Evolutionary conservation across 2,113 vertebrate species (phyloP).

Genomic region (Mastomys natalensis): DNA sequence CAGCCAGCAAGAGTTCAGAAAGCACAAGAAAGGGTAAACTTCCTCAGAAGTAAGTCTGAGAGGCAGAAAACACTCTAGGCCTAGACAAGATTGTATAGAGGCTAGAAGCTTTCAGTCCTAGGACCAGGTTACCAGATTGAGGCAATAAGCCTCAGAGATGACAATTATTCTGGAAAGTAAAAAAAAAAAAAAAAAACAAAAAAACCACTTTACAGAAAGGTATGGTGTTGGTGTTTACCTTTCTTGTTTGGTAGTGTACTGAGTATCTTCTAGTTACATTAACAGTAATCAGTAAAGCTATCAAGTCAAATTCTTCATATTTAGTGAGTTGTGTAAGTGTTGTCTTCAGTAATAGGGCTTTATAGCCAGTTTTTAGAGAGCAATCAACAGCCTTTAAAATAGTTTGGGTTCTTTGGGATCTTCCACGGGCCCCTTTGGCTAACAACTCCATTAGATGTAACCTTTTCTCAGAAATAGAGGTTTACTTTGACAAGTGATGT

Average conservation of each 20-base stretch:
- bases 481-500: background rate
- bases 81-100: too few relatives aligned
- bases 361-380: background rate
- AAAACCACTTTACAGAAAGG: too few relatives aligned
- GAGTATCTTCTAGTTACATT: background rate
- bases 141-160: too few relatives aligned
- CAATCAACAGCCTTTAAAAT: background rate
- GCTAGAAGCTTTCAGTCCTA: too few relatives aligned
- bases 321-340: background rate
- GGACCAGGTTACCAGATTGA: too few relatives aligned
- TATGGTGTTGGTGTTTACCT: background rate
- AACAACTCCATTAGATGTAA: background rate
- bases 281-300: background rate
- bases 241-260: too few relatives aligned
- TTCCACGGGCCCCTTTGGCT: background rate
- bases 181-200: too few relatives aligned
- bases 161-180: too few relatives aligned
- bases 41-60: too few relatives aligned
- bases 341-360: background rate
- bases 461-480: background rate
- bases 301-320: background rate
- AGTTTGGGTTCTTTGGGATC: background rate
- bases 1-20: too few relatives aligned
- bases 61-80: too few relatives aligned
- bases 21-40: too few relatives aligned